Evolutionary conservation across 1,140 invertebrate species (phyloP), one percentile per base, ranked within the genome.

Genomic region (Zaprionus camerounensis): DNA sequence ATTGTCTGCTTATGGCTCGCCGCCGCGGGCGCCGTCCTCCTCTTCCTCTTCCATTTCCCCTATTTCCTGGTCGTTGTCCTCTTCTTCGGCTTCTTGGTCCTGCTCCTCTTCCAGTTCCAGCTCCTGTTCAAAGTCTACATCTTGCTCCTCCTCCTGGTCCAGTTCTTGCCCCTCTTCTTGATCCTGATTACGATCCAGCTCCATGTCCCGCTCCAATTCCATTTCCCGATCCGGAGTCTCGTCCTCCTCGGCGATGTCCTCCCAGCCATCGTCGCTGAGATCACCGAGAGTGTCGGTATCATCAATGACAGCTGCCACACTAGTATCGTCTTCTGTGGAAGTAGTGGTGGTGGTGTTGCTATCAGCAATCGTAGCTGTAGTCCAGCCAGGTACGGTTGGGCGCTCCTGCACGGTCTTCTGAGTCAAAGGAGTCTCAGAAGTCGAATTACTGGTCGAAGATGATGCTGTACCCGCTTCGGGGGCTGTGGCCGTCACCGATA

Each of bases 261-360:
- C 74, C 83, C 83, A 87, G 58, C 87, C 79, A 53, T 87, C 83
- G 22, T 87, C 83, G 41, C 83, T 87, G n/a, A 87, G 67, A 31
- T 87, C 83, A 26, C 77, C 83, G 7, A 84, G 69, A 31, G 83
- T 88, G 44, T 87, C 84, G 44, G 68, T 81, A 5, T 88, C 84
- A 67, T 88, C 85, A 12, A 41, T 66, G 0, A 87, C 78, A 44
- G 85, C 84, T 4, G 64, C 75, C 7, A 88, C 78, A 36, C 85
- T 87, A 2, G 73, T 71, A 15, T 78, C 78, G 4, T 83, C 81
- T 26, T 87, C 84, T 9, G 81, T 84, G n/a, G 81, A 88, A 2
- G 77, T 77, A 0, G 84, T 80, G 4, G 67, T 36, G 31, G 53
- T 26, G 2, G 64, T 78, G 31, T 76, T 81, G 17, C 79, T 70